A percentile compares a stretch with the other conserved stretches of the same genome.
Conservation (phyloP, 2,888 invertebrate genomes). For the Heliconius hortense region DNA sequence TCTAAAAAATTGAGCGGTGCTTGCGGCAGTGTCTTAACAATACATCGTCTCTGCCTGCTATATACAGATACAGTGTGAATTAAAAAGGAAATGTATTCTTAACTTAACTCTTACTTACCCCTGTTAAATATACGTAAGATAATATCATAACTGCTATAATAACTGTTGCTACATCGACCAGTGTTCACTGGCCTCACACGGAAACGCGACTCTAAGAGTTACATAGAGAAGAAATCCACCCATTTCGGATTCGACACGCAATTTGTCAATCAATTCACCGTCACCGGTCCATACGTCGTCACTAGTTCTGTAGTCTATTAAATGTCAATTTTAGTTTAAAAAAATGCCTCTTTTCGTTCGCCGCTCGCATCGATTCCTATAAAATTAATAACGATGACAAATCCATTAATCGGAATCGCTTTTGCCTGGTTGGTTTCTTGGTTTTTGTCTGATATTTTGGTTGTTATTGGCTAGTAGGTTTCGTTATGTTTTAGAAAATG, state of each 20-base stretch:
- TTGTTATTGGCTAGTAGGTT: background rate
- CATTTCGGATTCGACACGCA: conserved; percentile 81
- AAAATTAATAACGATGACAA: conserved; percentile 82
- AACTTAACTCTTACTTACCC: too few relatives aligned
- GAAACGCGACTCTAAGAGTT: conserved; percentile 66
- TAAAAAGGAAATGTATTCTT: too few relatives aligned
- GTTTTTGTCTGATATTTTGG: background rate
- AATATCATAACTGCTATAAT: too few relatives aligned
- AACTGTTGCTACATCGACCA: too few relatives aligned
- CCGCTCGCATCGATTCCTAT: conserved; percentile 80
- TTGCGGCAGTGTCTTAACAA: too few relatives aligned
- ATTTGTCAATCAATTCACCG: conserved; percentile 80
- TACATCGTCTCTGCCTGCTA: too few relatives aligned
- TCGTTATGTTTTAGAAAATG: background rate
- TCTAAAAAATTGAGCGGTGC: too few relatives aligned
- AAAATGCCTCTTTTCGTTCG: conserved; percentile 68
- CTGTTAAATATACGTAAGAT: too few relatives aligned
- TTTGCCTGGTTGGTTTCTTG: conserved; percentile 56
- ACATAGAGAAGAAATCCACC: conserved; percentile 79
- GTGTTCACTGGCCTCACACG: conserved; percentile 52
- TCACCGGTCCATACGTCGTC: conserved; percentile 69
- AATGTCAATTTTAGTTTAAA: conserved; percentile 75
- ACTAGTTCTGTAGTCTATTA: conserved; percentile 63
- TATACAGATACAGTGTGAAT: too few relatives aligned
- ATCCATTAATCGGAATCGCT: conserved; percentile 78